Percentiles rank a stretch among this genome's conserved stretches.
Conservation (phyloP, 1,140 invertebrate species). For the Cydia splendana region DNA sequence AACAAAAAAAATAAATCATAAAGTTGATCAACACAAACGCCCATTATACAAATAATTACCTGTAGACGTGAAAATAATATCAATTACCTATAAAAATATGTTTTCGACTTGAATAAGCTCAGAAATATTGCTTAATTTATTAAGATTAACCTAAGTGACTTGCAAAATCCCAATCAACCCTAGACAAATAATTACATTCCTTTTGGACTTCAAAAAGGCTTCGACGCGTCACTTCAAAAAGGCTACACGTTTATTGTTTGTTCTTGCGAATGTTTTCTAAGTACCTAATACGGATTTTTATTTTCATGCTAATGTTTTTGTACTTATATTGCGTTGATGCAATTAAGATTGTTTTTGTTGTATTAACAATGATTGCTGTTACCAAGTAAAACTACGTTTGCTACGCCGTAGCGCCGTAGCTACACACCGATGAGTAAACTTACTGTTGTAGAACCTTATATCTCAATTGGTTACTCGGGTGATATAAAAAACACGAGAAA, state of each 20-base stretch:
- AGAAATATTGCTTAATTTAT: constrained; percentile 3
- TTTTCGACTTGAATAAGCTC: background rate
- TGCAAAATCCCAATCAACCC: constrained; percentile 16
- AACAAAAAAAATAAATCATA: no score
- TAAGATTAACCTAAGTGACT: constrained; percentile 25
- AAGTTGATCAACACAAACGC: no score
- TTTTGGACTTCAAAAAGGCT: constrained; percentile 29
- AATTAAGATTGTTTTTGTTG: no score
- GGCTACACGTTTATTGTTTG: constrained; percentile 28
- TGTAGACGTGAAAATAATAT: background rate
- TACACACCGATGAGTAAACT: no score
- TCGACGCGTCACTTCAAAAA: constrained; percentile 29
- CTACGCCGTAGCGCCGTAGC: no score
- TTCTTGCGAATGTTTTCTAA: background rate
- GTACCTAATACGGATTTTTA: background rate
- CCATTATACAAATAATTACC: background rate
- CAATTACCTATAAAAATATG: background rate
- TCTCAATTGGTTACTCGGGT: background rate
- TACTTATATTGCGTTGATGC: background rate
- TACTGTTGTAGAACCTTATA: no score
- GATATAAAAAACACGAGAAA: background rate
- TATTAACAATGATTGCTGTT: no score
- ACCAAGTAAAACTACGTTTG: no score
- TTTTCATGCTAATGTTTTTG: constrained; percentile 14
- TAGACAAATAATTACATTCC: constrained; percentile 26